Conservation (phyloP, 2,888 invertebrate species). For the Macrostomum cliftonense region DNA sequence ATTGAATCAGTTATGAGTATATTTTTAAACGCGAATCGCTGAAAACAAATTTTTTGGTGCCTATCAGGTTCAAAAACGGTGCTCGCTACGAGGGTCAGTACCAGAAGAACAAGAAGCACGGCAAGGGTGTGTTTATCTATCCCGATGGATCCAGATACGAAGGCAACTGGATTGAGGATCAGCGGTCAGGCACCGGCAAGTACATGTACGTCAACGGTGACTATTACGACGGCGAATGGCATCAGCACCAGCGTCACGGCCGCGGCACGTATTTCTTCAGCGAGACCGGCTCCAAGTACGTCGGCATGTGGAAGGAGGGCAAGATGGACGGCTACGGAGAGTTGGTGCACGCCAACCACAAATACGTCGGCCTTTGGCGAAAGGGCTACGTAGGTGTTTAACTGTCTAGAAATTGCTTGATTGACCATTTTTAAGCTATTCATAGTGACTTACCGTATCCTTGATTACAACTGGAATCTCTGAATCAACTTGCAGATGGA, state of each 20-base stretch:
- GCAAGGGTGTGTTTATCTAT: conserved; percentile 61
- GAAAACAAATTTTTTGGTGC: too few relatives aligned
- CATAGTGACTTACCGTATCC: too few relatives aligned
- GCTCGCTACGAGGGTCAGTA: conserved; percentile 56
- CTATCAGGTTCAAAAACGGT: conserved; percentile 39
- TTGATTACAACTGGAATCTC: too few relatives aligned
- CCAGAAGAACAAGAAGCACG: conserved; percentile 58
- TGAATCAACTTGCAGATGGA: conserved; percentile 23
- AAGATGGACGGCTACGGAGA: conserved; percentile 35
- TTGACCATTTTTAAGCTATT: background rate
- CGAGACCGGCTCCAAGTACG: conserved; percentile 33
- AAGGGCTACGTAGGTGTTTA: conserved; percentile 27
- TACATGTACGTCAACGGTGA: conserved; percentile 37
- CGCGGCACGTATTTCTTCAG: conserved; percentile 33
- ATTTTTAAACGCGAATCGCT: background rate
- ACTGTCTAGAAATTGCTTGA: background rate
- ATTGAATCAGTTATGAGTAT: background rate
- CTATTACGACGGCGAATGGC: conserved; percentile 37
- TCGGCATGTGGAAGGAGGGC: conserved; percentile 33
- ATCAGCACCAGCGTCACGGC: conserved; percentile 34
- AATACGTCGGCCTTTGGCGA: conserved; percentile 34
- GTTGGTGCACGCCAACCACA: conserved; percentile 34
- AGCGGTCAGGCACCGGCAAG: conserved; percentile 33
- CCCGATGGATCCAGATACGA: conserved; percentile 70
- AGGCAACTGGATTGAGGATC: conserved; percentile 41